Evolutionary conservation across 2,888 invertebrate species (phyloP).

Genomic region (Nemoura dubitans): DNA sequence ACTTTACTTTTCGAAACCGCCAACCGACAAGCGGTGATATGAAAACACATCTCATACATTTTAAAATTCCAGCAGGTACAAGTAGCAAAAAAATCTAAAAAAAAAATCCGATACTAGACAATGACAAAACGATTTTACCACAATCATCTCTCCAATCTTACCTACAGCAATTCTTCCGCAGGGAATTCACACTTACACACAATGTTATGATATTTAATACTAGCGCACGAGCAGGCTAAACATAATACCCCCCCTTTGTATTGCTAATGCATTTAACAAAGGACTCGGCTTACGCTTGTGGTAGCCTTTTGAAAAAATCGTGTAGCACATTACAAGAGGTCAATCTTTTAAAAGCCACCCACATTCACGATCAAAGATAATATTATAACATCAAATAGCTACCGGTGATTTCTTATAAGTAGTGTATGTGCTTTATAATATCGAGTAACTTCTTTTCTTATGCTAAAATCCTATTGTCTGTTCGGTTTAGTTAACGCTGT

Average conservation of each 20-base stretch:
- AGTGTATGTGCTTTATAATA: neutral
- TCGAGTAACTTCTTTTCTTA: slow-evolving; percentile 2
- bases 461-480: slow-evolving; percentile 7
- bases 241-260: neutral
- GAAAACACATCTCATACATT: too few relatives aligned
- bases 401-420: slow-evolving; percentile 7
- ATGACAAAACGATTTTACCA: neutral
- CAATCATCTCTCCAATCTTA: neutral
- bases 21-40: too few relatives aligned
- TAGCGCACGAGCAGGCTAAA: neutral
- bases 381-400: slow-evolving; percentile 8
- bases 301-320: slow-evolving; percentile 7
- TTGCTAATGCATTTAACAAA: slow-evolving; percentile 12
- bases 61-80: neutral
- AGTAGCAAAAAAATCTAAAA: neutral
- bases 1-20: too few relatives aligned
- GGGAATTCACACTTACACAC: slow-evolving; percentile 7
- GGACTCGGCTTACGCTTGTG: neutral
- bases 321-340: slow-evolving; percentile 16
- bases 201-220: slow-evolving; percentile 12
- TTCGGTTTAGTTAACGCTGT: neutral
- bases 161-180: neutral
- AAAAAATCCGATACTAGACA: neutral
- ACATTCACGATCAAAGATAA: slow-evolving; percentile 25
- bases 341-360: slow-evolving; percentile 26